A percentile compares a stretch with the other conserved stretches of the same genome.
These are phyloP conservation scores for Tiliqua scincoides DNA, from an alignment of 2,113 vertebrate species.

Conservation along the genomic window DNA sequence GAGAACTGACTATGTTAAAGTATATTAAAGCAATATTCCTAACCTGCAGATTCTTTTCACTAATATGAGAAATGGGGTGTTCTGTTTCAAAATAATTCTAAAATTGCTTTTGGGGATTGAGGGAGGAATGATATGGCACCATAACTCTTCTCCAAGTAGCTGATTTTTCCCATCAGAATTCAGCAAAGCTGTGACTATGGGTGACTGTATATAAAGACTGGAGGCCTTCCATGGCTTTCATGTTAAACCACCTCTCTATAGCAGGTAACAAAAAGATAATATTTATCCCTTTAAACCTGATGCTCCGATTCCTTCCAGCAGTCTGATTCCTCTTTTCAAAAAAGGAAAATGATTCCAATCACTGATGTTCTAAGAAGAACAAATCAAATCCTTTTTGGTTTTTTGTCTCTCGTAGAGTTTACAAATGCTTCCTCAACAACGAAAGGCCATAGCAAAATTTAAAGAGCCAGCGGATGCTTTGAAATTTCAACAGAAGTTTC, in stretches of 20 bases:
- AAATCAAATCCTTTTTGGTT: neutral
- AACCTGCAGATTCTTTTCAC: neutral
- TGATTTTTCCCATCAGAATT: neutral
- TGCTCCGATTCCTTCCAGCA: fast-evolving
- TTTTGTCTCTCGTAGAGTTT: conserved; percentile 83
- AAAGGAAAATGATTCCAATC: neutral
- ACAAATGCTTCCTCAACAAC: conserved; percentile 94
- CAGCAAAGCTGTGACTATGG: neutral
- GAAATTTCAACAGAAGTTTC: conserved; percentile 95
- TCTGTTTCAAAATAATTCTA: neutral
- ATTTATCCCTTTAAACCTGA: neutral
- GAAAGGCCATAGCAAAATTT: conserved; percentile 95
- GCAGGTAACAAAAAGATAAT: neutral
- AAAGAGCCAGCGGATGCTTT: conserved; percentile 88
- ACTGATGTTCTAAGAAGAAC: neutral
- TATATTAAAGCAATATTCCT: neutral
- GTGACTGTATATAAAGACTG: neutral
- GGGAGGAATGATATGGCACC: neutral
- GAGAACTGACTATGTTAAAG: neutral
- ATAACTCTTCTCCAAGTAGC: too few relatives aligned
- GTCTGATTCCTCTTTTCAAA: neutral
- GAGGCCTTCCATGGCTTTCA: neutral
- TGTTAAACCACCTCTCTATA: too few relatives aligned
- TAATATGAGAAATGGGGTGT: neutral
- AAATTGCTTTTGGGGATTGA: neutral